phyloP scores from a whole-genome alignment of 2,797 vertebrate species.

The Lycodopsis pacificus region DNA sequence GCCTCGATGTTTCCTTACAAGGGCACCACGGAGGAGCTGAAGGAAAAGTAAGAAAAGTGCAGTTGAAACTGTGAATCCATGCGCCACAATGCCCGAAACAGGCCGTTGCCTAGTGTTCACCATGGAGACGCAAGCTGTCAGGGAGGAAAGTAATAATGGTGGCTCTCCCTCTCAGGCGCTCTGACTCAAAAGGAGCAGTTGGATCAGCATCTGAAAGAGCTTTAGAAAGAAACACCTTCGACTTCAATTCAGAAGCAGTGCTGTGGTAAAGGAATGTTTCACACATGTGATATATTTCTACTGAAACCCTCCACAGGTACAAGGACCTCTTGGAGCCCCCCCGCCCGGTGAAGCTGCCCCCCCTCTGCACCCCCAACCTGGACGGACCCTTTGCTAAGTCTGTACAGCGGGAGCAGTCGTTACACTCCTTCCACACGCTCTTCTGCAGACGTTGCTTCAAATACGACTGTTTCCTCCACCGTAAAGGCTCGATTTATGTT shows the following conservation, averaged over 20 bases:
- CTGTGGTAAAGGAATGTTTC: neutral
- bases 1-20: slow-evolving; percentile 98
- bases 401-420: slow-evolving; percentile 95
- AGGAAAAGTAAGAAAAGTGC: slow-evolving; percentile 91
- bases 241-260: neutral
- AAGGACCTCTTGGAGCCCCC: slow-evolving; percentile 93
- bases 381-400: slow-evolving; percentile 96
- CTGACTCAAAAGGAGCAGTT: slow-evolving; percentile 59
- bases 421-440: slow-evolving; percentile 98
- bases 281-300: neutral
- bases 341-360: slow-evolving; percentile 90
- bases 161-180: slow-evolving; percentile 57
- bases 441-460: slow-evolving; percentile 99
- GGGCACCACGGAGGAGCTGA: slow-evolving; percentile 95
- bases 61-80: slow-evolving; percentile 31
- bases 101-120: slow-evolving; percentile 78
- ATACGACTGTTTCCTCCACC: slow-evolving; percentile 96
- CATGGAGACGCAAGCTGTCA: slow-evolving; percentile 73
- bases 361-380: slow-evolving; percentile 96
- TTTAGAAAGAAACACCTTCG: slow-evolving; percentile 31
- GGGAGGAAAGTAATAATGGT: slow-evolving; percentile 70
- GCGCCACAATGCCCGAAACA: slow-evolving; percentile 51
- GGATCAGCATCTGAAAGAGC: slow-evolving; percentile 70
- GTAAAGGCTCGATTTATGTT: slow-evolving; percentile 59
- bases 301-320: slow-evolving; percentile 84